Evolutionary conservation across 1,140 invertebrate species (phyloP).

Genomic region (Drosophila repletoides): DNA sequence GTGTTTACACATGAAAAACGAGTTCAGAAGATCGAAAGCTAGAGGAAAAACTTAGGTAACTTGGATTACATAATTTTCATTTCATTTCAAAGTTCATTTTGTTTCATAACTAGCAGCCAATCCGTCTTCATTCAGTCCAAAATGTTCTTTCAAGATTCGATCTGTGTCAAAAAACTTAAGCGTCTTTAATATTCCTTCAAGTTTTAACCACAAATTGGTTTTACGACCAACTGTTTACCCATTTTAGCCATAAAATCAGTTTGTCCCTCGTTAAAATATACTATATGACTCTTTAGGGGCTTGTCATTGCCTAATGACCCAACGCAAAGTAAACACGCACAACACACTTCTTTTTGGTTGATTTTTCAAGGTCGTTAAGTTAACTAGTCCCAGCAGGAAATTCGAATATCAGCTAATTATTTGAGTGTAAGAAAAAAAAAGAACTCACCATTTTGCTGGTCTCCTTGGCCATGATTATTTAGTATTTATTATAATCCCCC

Average conservation of each 20-base stretch:
- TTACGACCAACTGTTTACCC: too few species aligned
- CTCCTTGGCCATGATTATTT: conserved; percentile 57
- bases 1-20: too few species aligned
- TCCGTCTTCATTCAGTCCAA: too few species aligned
- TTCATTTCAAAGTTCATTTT: too few species aligned
- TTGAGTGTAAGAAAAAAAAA: too few species aligned
- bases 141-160: too few species aligned
- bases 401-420: too few species aligned
- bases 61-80: not conserved
- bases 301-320: conserved; percentile 20
- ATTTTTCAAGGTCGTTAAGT: conserved; percentile 23
- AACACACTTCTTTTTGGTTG: not conserved
- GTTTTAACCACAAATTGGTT: not conserved
- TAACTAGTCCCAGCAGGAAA: not conserved
- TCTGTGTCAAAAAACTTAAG: too few species aligned
- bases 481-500: conserved; percentile 5
- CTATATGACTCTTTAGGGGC: not conserved
- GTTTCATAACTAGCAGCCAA: too few species aligned
- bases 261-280: too few species aligned
- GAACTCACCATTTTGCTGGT: conserved; percentile 66
- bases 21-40: not conserved
- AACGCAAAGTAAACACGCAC: not conserved
- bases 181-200: not conserved
- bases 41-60: not conserved
- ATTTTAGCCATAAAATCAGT: conserved; percentile 15